Base-by-base conservation (phyloP, 2,797 vertebrate species). In the Gymnothorax javanicus region DNA sequence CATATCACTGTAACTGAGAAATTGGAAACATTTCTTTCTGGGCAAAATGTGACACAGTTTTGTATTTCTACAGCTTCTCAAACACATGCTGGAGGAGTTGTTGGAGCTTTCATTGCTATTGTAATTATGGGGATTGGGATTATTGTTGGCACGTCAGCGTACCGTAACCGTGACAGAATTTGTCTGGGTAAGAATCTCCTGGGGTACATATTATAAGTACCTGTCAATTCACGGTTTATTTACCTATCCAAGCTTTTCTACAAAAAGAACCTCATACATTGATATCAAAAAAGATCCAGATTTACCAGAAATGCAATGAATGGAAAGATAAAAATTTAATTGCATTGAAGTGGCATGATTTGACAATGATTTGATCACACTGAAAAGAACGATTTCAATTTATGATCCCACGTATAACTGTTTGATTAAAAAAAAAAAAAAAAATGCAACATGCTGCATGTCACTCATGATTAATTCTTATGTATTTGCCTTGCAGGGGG, bases 51-150 rank as follows among this genome's bases (percentile, higher is more conserved):
- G 9, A 59, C 60, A 52, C 82, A 50, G 85, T n/a, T 33, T 85
- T 77, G 20, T 81, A 4, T 82, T 0, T 89, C 89, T 88, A 73
- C 7, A 87, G 93, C 93, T 5, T 94, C 95, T 0, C 88, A 87
- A 0, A 93, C 58, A 27, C 88, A 93, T 87, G 92, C 93, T 0
- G 96, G 96, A 75, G 95, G 67, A 0, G 84, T 95, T 75, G 92
- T 96, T 50, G 96, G 95, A 0, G 33, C 94, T 82, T 95, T 96
- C 9, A 91, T 96, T 12, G 93, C 96, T 0, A 75, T 87, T 2
- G 89, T 96, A 62, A 94, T 96, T 9, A 87, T 95, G 60, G 94
- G 90, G 17, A 91, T 85, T 0, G 92, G 93, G 17, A 60, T 88
- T 7, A 15, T 92, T 50, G 4, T 95, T 1, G 95, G 95, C 1